These are phyloP conservation scores for Australoheros facetus DNA, from an alignment of 2,797 vertebrate species.

Conservation along the genomic window DNA sequence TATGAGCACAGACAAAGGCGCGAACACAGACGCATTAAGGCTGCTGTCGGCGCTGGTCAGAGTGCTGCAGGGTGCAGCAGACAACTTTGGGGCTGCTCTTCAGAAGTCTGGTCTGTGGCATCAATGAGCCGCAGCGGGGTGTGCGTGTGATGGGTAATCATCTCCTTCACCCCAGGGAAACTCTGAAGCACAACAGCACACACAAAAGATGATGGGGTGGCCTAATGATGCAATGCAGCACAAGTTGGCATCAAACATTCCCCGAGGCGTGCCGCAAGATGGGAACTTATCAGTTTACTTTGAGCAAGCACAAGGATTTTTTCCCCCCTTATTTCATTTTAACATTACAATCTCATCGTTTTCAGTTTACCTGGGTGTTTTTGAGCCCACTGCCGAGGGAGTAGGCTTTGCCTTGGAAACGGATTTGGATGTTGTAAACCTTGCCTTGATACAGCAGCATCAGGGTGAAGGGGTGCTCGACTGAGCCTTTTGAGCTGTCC, in stretches of 20 bases:
- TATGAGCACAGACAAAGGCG: not conserved
- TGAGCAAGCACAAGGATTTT: not conserved
- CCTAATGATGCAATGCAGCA: conserved; percentile 54
- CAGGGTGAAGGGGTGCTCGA: conserved; percentile 87
- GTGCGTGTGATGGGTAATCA: conserved; percentile 84
- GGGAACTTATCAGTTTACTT: conserved; percentile 42
- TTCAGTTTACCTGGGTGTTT: conserved; percentile 81
- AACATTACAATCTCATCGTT: not conserved
- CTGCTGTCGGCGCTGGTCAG: conserved; percentile 38
- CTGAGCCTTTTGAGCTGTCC: conserved; percentile 84
- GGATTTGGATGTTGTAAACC: conserved; percentile 91
- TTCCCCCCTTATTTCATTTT: conserved; percentile 4
- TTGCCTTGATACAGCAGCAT: conserved; percentile 90
- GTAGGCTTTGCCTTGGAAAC: conserved; percentile 70
- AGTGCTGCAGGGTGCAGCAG: conserved; percentile 78
- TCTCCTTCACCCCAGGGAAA: conserved; percentile 85
- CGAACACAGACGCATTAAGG: conserved; percentile 6
- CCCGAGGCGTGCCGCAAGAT: conserved; percentile 34
- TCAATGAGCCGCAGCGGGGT: conserved; percentile 87
- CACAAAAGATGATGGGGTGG: conserved; percentile 41
- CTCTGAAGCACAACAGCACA: conserved; percentile 75
- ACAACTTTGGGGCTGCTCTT: conserved; percentile 78
- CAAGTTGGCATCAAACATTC: conserved; percentile 34
- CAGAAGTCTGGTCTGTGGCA: conserved; percentile 79
- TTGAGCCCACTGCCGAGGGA: conserved; percentile 82